phyloP scores from a whole-genome alignment of 2,113 vertebrate genomes.

The Peromyscus polionotus region DNA sequence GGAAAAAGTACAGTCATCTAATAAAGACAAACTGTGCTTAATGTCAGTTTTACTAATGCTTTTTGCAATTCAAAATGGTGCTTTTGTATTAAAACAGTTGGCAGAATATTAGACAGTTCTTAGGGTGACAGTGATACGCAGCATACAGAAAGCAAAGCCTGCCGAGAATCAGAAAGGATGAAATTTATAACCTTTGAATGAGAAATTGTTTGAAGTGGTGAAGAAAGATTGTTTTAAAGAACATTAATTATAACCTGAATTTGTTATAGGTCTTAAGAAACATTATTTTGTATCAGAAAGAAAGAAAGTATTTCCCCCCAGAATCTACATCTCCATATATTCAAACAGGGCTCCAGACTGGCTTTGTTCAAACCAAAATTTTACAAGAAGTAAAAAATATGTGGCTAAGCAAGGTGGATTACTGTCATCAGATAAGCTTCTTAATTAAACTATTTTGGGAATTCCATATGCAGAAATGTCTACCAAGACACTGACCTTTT shows the following conservation, averaged over 20 bases:
- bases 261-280: slow-evolving; percentile 40
- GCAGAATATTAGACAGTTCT: slow-evolving; percentile 73
- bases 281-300: slow-evolving; percentile 13
- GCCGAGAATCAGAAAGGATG: slow-evolving; percentile 59
- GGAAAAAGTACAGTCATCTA: slow-evolving; percentile 55
- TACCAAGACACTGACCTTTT: background rate
- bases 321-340: slow-evolving; percentile 27
- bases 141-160: slow-evolving; percentile 53
- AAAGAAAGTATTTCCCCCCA: background rate
- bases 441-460: background rate
- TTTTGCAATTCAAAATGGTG: slow-evolving; percentile 72
- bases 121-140: slow-evolving; percentile 14
- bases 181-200: slow-evolving; percentile 69
- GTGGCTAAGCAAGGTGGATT: background rate
- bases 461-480: background rate
- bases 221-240: slow-evolving; percentile 70
- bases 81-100: slow-evolving; percentile 78
- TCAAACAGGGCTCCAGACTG: background rate
- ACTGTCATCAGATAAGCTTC: background rate
- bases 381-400: slow-evolving; percentile 35
- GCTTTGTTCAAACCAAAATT: background rate
- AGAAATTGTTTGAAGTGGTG: slow-evolving; percentile 59
- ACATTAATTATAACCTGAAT: slow-evolving; percentile 70
- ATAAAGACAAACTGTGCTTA: slow-evolving; percentile 74
- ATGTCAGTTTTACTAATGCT: slow-evolving; percentile 75